These are phyloP conservation scores for Holothuria leucospilota DNA, from an alignment of 53 echinoderm and acorn worm species.

Conservation along the genomic window DNA sequence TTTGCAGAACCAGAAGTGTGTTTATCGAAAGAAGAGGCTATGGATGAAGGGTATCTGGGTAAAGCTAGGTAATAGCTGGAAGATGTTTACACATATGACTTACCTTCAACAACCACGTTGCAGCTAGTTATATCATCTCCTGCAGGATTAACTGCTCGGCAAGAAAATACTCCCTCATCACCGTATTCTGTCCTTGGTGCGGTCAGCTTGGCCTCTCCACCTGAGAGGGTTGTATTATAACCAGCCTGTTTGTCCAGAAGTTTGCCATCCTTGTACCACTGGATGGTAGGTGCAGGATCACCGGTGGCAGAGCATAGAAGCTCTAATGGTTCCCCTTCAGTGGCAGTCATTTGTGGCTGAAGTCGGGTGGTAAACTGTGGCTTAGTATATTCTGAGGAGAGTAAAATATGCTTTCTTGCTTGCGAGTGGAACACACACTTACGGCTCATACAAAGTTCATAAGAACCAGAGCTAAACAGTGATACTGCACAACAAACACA, in stretches of 20 bases:
- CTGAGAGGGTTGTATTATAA: constrained; percentile 23
- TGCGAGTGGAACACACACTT: no score
- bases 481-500: no score
- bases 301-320: constrained; percentile 70
- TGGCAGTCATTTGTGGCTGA: constrained; percentile 56
- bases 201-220: constrained; percentile 63
- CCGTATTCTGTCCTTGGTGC: constrained; percentile 76
- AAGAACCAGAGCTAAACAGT: no score
- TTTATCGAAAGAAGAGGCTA: no score
- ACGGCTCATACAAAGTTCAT: no score
- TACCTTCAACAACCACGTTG: constrained; percentile 36
- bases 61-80: no score
- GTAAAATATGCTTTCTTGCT: no score
- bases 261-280: constrained; percentile 85
- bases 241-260: constrained; percentile 28
- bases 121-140: constrained; percentile 66
- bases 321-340: constrained; percentile 61
- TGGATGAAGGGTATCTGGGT: no score
- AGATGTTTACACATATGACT: neutral
- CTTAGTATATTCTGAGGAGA: constrained; percentile 7
- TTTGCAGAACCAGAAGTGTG: no score
- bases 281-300: constrained; percentile 59
- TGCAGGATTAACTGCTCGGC: constrained; percentile 83
- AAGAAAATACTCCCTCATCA: constrained; percentile 88
- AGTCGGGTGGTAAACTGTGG: constrained; percentile 64